Conservation (phyloP, 2,797 vertebrate genomes). For the Fratercula arctica region DNA sequence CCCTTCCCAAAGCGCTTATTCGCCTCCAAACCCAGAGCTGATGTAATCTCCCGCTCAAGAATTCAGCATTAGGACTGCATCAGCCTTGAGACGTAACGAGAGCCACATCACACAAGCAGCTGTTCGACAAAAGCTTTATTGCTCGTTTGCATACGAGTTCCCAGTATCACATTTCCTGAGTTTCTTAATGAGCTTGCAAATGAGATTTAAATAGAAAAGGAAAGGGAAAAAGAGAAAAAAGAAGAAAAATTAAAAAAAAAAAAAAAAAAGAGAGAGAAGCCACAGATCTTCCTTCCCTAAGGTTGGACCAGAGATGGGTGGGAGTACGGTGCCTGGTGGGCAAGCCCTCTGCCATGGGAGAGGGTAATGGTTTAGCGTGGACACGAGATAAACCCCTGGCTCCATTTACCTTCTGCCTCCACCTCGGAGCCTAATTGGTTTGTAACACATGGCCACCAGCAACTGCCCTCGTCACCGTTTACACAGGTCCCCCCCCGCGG, state of each 20-base stretch:
- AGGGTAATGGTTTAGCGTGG: background rate
- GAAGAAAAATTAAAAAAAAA: background rate
- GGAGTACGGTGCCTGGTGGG: background rate
- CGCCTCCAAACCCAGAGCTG: conserved; percentile 17
- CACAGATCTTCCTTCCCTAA: background rate
- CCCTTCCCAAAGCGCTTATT: background rate
- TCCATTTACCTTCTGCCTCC: background rate
- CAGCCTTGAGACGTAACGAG: conserved; percentile 12
- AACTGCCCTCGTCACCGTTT: background rate
- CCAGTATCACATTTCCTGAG: conserved; percentile 61
- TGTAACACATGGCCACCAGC: background rate
- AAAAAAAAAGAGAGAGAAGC: background rate
- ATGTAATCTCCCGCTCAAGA: conserved; percentile 46
- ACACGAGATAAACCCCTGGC: background rate
- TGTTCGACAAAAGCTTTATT: conserved; percentile 72
- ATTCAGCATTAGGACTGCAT: conserved; percentile 52
- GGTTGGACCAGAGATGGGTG: background rate
- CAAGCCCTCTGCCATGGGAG: rapidly evolving
- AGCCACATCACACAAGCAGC: conserved; percentile 64
- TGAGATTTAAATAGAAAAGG: conserved; percentile 61
- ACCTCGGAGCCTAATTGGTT: background rate
- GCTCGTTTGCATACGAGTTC: conserved; percentile 46
- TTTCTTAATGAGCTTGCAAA: conserved; percentile 67
- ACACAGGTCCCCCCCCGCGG: background rate
- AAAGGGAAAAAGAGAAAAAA: background rate